A percentile compares a stretch with the other conserved stretches of the same genome.
Conservation (phyloP, 2,113 vertebrate genomes). For the Ceyx margarethae region DNA sequence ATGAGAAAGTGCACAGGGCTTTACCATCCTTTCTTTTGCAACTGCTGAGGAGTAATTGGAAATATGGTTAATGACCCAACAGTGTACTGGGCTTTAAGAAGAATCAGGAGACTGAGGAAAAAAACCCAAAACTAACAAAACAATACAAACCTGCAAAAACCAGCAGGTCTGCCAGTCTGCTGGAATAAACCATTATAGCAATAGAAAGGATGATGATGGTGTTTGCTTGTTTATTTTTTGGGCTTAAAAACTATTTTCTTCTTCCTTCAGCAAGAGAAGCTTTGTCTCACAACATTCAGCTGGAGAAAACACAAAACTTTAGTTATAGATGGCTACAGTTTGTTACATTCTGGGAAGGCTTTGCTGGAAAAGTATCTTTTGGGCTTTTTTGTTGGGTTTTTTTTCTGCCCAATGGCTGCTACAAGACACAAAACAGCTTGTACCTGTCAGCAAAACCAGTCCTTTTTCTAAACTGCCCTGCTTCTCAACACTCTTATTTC, state of each 20-base stretch:
- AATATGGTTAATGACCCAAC: not conserved
- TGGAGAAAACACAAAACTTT: not conserved
- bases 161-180: not conserved
- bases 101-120: not conserved
- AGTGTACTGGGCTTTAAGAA: not conserved
- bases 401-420: not conserved
- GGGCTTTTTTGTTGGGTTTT: not conserved
- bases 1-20: not conserved
- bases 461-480: slow-evolving; percentile 49
- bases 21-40: not conserved
- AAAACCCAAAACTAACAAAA: no score
- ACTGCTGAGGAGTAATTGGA: not conserved
- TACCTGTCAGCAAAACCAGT: slow-evolving; percentile 45
- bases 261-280: not conserved
- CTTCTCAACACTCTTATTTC: slow-evolving; percentile 56
- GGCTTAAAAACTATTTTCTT: not conserved
- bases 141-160: not conserved
- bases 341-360: not conserved
- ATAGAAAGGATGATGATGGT: not conserved
- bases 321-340: not conserved
- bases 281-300: not conserved
- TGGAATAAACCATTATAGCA: not conserved
- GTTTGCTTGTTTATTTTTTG: not conserved
- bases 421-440: slow-evolving; percentile 27
- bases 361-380: not conserved